Evolutionary conservation across 2,888 invertebrate species (phyloP).

Genomic region (Pardosa pseudoannulata): DNA sequence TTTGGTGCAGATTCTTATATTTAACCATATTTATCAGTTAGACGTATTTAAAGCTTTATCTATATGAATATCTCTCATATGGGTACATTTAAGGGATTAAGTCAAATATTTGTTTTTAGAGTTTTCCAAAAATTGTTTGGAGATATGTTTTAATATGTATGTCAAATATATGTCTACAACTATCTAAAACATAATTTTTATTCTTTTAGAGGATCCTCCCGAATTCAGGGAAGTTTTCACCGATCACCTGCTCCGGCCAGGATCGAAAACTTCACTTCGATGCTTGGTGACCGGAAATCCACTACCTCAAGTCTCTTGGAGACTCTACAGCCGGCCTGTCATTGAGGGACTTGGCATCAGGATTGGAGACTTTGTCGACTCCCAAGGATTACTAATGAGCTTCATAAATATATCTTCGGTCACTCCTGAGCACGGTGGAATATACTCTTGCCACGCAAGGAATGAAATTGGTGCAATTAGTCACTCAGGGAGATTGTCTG

Average conservation of each 20-base stretch:
- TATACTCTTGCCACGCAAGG: conserved; percentile 67
- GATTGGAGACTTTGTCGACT: conserved; percentile 71
- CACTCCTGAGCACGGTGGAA: conserved; percentile 63
- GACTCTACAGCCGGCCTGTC: conserved; percentile 61
- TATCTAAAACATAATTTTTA: no score
- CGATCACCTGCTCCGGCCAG: conserved; percentile 49
- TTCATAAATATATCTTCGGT: conserved; percentile 71
- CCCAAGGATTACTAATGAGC: conserved; percentile 63
- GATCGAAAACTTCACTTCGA: conserved; percentile 59
- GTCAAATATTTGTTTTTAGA: no score
- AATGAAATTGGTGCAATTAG: conserved; percentile 68
- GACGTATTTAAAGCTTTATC: no score
- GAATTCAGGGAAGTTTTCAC: conserved; percentile 68
- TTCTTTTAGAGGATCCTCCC: conserved; percentile 63
- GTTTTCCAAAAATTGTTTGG: no score
- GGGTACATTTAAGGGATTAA: no score
- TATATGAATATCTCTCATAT: no score
- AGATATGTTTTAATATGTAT: no score
- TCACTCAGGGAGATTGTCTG: conserved; percentile 58
- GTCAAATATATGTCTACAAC: no score
- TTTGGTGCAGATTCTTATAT: no score
- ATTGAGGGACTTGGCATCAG: conserved; percentile 53
- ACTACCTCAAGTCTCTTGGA: conserved; percentile 68
- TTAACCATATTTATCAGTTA: no score
- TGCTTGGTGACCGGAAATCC: conserved; percentile 71